Percentiles rank a stretch among this genome's conserved stretches.
phyloP scores from a whole-genome alignment of 2,797 vertebrate genomes.

The Masticophis lateralis region DNA sequence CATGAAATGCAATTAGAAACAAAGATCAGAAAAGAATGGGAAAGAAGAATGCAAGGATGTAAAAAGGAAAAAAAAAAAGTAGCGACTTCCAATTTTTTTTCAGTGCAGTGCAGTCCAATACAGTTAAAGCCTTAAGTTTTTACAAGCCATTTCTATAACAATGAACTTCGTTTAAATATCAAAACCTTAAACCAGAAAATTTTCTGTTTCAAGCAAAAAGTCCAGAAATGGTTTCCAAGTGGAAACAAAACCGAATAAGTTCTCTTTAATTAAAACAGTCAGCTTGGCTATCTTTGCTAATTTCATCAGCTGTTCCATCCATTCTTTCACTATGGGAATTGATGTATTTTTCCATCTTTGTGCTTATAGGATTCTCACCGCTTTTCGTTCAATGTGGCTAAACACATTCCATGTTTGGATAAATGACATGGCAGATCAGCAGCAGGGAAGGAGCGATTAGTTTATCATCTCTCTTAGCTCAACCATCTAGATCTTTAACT shows the following conservation, averaged over 20 bases:
- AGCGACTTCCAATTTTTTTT: background rate
- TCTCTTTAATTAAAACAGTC: background rate
- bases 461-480: constrained; percentile 72
- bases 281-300: background rate
- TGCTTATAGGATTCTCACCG: background rate
- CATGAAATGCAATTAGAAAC: background rate
- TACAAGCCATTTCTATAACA: background rate
- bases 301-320: background rate
- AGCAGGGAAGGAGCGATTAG: constrained; percentile 72
- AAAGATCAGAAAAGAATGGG: background rate
- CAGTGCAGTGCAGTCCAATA: background rate
- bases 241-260: background rate
- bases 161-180: background rate
- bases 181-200: background rate
- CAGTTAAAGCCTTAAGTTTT: background rate
- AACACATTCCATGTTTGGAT: constrained; percentile 70
- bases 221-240: background rate
- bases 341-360: background rate
- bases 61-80: background rate
- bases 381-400: constrained; percentile 66
- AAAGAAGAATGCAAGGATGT: background rate
- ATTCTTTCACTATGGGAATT: background rate
- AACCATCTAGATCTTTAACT: constrained; percentile 75
- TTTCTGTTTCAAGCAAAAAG: background rate
- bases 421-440: constrained; percentile 71